phyloP scores from a whole-genome alignment of 2,888 invertebrate genomes.

The Agrotis puta region DNA sequence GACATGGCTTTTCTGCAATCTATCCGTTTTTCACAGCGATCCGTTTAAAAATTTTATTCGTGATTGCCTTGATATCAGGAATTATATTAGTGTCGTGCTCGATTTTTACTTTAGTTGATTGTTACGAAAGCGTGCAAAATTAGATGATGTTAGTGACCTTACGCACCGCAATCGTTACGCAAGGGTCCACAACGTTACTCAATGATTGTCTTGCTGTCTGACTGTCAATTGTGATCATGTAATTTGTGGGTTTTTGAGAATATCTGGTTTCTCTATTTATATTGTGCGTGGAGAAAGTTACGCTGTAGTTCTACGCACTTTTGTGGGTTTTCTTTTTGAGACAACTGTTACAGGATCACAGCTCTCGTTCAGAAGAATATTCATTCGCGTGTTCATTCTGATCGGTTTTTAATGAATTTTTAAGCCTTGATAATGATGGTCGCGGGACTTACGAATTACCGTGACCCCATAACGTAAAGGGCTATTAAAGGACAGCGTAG shows the following conservation, averaged over 20 bases:
- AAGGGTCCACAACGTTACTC: conserved; percentile 68
- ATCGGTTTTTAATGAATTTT: no score
- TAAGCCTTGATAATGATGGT: no score
- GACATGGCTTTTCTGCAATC: conserved; percentile 64
- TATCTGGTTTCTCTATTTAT: conserved; percentile 31
- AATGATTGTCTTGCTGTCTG: conserved; percentile 56
- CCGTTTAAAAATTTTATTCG: conserved; percentile 54
- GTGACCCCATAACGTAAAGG: no score
- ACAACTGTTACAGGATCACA: neutral
- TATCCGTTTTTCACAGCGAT: conserved; percentile 55
- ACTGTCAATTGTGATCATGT: conserved; percentile 57
- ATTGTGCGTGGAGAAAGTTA: conserved; percentile 36
- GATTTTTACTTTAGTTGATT: conserved; percentile 75
- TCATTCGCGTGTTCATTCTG: neutral
- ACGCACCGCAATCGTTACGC: conserved; percentile 83
- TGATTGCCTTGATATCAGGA: conserved; percentile 68
- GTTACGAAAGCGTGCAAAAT: conserved; percentile 88
- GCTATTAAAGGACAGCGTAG: no score
- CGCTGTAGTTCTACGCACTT: conserved; percentile 5
- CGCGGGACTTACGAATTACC: no score
- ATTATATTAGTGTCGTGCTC: conserved; percentile 69
- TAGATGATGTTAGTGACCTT: conserved; percentile 87
- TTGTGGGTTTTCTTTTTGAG: neutral
- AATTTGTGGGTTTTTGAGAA: conserved; percentile 48
- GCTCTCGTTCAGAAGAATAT: neutral